A percentile compares a stretch with the other conserved stretches of the same genome.
Evolutionary conservation across 2,888 invertebrate genomes (phyloP).

Genomic region (Crocallis elinguaria): DNA sequence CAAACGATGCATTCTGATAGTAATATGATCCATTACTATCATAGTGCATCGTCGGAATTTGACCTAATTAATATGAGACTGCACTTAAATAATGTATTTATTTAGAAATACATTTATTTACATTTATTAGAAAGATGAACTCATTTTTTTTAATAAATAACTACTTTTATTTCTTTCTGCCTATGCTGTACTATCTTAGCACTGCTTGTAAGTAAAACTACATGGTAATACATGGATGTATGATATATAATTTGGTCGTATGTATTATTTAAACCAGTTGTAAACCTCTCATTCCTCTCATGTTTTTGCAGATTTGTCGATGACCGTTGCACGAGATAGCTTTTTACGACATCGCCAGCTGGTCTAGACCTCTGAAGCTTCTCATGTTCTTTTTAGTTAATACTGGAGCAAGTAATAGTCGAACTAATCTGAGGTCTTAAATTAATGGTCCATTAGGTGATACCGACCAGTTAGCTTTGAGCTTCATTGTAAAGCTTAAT

Average conservation of each 20-base stretch:
- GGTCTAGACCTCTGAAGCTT: constrained; percentile 14
- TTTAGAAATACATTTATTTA: no score
- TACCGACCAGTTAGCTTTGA: constrained; percentile 12
- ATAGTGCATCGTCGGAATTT: no score
- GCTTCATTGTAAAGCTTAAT: neutral
- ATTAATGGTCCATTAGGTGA: constrained; percentile 19
- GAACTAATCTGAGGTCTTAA: constrained; percentile 29
- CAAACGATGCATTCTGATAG: no score
- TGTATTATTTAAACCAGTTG: constrained; percentile 1
- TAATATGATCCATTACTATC: no score
- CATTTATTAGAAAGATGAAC: no score
- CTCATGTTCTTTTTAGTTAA: constrained; percentile 2
- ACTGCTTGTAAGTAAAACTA: no score
- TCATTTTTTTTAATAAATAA: no score
- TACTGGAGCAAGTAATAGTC: constrained; percentile 3
- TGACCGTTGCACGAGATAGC: constrained; percentile 34
- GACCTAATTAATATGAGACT: no score
- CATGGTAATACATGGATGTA: no score
- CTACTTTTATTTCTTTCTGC: no score
- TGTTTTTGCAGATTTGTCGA: constrained; percentile 21
- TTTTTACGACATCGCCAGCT: constrained; percentile 25
- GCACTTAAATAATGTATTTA: no score
- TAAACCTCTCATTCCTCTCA: constrained; percentile 4
- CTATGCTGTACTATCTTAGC: no score
- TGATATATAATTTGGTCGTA: neutral